These are phyloP conservation scores for Tauraco hartlaubi DNA, from an alignment of 2,797 vertebrate genomes.

Conservation along the genomic window DNA sequence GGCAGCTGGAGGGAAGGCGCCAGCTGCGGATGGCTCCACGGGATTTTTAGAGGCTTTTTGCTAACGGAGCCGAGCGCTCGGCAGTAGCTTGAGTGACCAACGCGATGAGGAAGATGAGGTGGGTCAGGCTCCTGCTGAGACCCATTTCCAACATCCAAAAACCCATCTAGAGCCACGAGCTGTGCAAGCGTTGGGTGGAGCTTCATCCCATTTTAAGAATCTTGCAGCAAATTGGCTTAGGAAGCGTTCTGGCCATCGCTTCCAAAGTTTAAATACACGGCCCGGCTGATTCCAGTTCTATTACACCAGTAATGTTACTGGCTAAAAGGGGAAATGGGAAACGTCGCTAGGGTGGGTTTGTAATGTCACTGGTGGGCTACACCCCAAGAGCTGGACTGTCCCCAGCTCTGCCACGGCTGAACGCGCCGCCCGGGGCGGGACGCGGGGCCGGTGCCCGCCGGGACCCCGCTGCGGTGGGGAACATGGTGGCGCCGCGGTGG, in stretches of 20 bases:
- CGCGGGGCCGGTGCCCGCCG: not conserved
- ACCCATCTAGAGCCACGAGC: too few relatives aligned
- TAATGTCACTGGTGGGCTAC: rapidly evolving
- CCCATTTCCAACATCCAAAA: too few relatives aligned
- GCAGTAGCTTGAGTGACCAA: not conserved
- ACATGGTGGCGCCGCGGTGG: not conserved
- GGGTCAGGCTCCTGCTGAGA: not conserved
- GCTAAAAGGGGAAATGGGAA: not conserved
- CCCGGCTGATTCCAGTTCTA: not conserved
- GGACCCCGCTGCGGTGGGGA: not conserved
- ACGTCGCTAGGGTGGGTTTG: rapidly evolving
- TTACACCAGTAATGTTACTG: rapidly evolving
- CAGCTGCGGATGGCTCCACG: rapidly evolving
- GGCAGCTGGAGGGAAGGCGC: not conserved
- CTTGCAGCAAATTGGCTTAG: too few relatives aligned
- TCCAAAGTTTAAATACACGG: too few relatives aligned
- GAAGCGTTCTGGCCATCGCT: too few relatives aligned
- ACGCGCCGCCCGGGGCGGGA: not conserved
- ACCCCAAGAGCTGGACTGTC: not conserved
- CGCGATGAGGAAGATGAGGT: rapidly evolving
- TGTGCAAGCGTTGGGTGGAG: too few relatives aligned
- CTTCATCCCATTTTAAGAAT: too few relatives aligned
- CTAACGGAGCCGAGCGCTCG: not conserved
- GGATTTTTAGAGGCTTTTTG: not conserved
- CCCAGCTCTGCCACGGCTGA: not conserved